Conservation (phyloP, 1,140 invertebrate species). For the Bombus ignitus region DNA sequence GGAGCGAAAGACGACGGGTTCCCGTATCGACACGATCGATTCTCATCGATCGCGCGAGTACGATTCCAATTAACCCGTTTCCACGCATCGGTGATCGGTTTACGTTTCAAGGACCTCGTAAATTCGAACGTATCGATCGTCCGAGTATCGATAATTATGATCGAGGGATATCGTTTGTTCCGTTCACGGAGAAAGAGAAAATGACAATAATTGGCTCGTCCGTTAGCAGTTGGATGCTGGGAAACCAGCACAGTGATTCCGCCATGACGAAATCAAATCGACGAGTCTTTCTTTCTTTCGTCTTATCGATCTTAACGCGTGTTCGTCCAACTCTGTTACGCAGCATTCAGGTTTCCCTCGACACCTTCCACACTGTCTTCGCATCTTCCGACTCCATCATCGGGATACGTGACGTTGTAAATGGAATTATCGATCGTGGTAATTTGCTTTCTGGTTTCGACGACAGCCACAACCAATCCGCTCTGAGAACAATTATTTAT, state of each 20-base stretch:
- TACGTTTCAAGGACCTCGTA: conserved; percentile 62
- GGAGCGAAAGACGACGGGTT: conserved; percentile 19
- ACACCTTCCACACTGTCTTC: too few species aligned
- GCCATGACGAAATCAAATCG: background rate
- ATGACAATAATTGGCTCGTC: background rate
- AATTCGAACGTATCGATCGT: conserved; percentile 58
- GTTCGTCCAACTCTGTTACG: too few species aligned
- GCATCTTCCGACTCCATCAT: too few species aligned
- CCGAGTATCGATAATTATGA: conserved; percentile 63
- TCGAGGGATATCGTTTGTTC: conserved; percentile 36
- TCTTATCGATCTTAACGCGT: background rate
- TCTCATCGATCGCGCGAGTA: conserved; percentile 56
- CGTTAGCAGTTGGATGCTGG: background rate
- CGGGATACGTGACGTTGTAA: too few species aligned
- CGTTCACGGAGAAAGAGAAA: background rate
- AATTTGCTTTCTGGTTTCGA: too few species aligned
- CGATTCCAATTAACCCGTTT: conserved; percentile 75
- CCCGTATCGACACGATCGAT: conserved; percentile 60
- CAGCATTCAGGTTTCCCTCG: too few species aligned
- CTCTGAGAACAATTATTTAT: too few species aligned
- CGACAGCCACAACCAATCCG: too few species aligned
- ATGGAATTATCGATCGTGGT: too few species aligned
- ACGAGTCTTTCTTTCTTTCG: background rate
- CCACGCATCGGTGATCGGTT: conserved; percentile 72
- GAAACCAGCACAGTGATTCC: background rate